Evolutionary conservation across 2,888 invertebrate species (phyloP).

Genomic region (Hyposoter dolosus): DNA sequence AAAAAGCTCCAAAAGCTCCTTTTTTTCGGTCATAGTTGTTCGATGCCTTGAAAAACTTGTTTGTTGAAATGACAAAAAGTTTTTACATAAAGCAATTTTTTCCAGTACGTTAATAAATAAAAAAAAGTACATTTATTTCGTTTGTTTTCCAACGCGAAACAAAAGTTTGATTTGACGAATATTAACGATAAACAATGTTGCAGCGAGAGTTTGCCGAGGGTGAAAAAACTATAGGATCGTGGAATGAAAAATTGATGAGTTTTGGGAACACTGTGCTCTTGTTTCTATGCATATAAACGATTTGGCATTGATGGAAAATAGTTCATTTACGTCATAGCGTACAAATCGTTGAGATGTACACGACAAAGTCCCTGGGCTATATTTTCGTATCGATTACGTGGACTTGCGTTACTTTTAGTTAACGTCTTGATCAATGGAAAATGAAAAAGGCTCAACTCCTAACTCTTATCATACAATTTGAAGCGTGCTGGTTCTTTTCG

Average conservation of each 20-base stretch:
- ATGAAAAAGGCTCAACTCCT: neutral
- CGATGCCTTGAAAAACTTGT: no score
- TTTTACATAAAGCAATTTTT: neutral
- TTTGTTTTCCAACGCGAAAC: neutral
- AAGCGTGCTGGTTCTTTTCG: neutral
- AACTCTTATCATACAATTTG: neutral
- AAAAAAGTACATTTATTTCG: neutral
- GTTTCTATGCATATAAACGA: constrained; percentile 53
- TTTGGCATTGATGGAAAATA: constrained; percentile 55
- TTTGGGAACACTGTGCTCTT: constrained; percentile 16
- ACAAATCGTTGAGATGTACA: constrained; percentile 3
- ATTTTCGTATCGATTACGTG: constrained; percentile 50
- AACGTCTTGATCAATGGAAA: neutral
- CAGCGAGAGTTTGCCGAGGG: neutral
- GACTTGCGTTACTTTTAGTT: neutral
- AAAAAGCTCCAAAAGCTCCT: neutral
- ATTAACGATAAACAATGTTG: neutral
- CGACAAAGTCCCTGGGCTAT: constrained; percentile 44
- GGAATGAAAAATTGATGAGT: neutral
- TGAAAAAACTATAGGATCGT: neutral
- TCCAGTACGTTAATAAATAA: neutral
- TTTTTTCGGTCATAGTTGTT: neutral
- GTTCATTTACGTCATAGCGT: constrained; percentile 37
- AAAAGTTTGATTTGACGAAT: neutral
- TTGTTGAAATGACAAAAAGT: neutral